These are phyloP conservation scores for Euwallacea fornicatus DNA, from an alignment of 1,140 invertebrate species.

Conservation along the genomic window DNA sequence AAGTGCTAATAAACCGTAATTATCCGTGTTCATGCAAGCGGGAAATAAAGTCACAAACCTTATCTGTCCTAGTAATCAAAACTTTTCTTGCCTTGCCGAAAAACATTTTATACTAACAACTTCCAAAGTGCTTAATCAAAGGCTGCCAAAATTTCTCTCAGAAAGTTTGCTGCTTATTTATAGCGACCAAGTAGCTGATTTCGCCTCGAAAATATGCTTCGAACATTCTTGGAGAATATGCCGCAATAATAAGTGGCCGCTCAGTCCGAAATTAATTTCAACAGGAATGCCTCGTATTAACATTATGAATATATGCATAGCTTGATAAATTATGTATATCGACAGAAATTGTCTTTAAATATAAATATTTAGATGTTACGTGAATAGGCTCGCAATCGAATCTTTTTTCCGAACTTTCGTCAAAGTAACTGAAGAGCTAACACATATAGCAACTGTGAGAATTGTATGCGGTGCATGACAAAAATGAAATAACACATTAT, in stretches of 20 bases:
- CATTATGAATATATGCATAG: conserved; percentile 1
- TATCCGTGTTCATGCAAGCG: conserved; percentile 19
- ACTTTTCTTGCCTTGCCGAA: conserved; percentile 17
- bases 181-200: conserved; percentile 8
- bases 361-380: no score
- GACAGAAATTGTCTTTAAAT: neutral
- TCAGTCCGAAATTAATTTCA: no score
- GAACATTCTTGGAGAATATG: conserved; percentile 3
- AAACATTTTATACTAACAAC: conserved; percentile 23
- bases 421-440: no score
- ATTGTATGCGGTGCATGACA: no score
- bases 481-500: no score
- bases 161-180: conserved; percentile 22
- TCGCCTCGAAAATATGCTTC: conserved; percentile 15
- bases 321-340: conserved; percentile 5
- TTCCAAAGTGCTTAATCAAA: conserved; percentile 26
- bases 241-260: no score
- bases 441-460: no score
- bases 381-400: neutral
- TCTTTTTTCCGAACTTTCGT: neutral
- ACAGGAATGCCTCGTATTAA: neutral
- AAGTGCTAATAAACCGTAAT: conserved; percentile 25
- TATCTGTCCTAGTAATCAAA: conserved; percentile 28
- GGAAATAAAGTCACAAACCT: conserved; percentile 24
- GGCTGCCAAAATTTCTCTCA: conserved; percentile 15